Evolutionary conservation across 2,888 invertebrate species (phyloP).

Genomic region (Dicyrtomina minuta): DNA sequence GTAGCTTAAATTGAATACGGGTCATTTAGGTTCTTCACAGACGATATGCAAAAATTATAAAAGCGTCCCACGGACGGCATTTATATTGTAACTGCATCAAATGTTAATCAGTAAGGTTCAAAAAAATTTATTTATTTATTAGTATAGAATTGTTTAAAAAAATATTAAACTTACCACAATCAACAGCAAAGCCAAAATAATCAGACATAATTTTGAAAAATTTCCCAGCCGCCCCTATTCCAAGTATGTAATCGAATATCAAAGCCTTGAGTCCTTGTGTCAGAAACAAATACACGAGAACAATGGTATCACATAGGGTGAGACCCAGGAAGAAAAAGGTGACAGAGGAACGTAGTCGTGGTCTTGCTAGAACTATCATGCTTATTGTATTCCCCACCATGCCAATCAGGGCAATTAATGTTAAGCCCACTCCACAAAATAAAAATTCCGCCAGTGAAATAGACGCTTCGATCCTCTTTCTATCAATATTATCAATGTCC

Average conservation of each 20-base stretch:
- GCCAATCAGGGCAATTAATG: neutral
- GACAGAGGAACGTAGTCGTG: neutral
- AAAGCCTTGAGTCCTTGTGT: neutral
- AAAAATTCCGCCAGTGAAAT: slow-evolving; percentile 4
- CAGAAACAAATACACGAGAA: neutral
- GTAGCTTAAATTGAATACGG: too few relatives aligned
- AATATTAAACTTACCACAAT: neutral
- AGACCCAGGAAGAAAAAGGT: neutral
- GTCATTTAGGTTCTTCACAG: too few relatives aligned
- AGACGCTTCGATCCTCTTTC: too few relatives aligned
- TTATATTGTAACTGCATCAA: too few relatives aligned
- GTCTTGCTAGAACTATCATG: neutral
- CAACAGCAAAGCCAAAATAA: neutral
- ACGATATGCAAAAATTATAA: too few relatives aligned
- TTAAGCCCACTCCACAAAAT: neutral
- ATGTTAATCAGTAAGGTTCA: too few relatives aligned
- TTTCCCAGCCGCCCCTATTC: neutral
- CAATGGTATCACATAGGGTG: neutral
- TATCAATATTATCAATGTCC: too few relatives aligned
- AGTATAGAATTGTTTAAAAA: too few relatives aligned
- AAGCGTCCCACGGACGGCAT: too few relatives aligned
- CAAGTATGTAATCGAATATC: slow-evolving; percentile 5
- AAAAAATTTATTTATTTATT: too few relatives aligned
- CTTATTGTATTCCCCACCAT: slow-evolving; percentile 1
- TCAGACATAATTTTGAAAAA: neutral